A percentile compares a stretch with the other conserved stretches of the same genome.
phyloP scores from a whole-genome alignment of 2,113 vertebrate species.

The Grammomys dolichurus region DNA sequence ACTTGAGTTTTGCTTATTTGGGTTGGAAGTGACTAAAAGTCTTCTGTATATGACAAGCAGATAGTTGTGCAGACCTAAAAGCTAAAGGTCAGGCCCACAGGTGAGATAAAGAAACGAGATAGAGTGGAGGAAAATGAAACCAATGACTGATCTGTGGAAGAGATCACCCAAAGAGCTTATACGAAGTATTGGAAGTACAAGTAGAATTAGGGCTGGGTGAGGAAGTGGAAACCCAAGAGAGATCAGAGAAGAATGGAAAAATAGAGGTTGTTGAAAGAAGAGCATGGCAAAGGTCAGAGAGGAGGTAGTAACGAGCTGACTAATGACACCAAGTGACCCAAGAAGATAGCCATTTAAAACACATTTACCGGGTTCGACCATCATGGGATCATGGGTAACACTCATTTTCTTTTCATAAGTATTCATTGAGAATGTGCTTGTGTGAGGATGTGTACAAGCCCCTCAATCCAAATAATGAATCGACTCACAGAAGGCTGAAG shows the following conservation, averaged over 20 bases:
- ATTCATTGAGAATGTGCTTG: neutral
- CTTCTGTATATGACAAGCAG: neutral
- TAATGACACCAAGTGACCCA: neutral
- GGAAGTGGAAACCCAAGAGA: neutral
- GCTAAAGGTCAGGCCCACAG: neutral
- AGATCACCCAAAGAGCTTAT: neutral
- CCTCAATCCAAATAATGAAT: neutral
- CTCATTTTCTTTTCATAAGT: neutral
- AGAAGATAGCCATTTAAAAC: neutral
- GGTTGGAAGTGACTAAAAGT: neutral
- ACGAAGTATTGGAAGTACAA: neutral
- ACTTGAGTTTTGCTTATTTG: slow-evolving; percentile 2
- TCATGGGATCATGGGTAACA: neutral
- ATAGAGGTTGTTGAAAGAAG: neutral
- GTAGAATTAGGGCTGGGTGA: neutral
- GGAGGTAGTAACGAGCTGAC: neutral
- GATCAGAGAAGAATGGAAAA: neutral
- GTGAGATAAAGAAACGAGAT: neutral
- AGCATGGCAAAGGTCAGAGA: neutral
- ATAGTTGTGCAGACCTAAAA: neutral
- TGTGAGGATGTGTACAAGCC: neutral
- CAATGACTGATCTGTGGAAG: neutral
- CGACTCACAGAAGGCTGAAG: neutral
- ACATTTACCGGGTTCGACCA: neutral
- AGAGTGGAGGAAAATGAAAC: neutral